Percentiles rank a stretch among this genome's conserved stretches.
phyloP scores from a whole-genome alignment of 2,113 vertebrate species.

The Ia io region DNA sequence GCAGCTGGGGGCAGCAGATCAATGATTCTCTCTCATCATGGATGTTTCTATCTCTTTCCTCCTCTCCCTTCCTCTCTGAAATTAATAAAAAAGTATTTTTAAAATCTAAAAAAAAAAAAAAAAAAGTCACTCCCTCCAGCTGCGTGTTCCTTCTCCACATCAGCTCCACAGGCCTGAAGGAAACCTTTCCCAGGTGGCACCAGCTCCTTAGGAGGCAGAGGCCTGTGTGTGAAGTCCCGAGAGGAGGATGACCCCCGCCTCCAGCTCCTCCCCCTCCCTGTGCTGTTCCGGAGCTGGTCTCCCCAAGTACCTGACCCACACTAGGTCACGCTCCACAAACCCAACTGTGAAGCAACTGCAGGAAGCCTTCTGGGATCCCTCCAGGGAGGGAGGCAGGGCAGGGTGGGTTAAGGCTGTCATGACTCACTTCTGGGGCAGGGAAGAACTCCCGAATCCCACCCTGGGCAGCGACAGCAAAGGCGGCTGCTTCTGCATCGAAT shows the following conservation, averaged over 20 bases:
- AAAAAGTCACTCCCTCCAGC: neutral
- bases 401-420: neutral
- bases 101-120: too few relatives aligned
- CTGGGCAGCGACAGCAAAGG: neutral
- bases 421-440: slow-evolving; percentile 21
- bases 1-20: too few relatives aligned
- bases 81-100: too few relatives aligned
- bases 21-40: too few relatives aligned
- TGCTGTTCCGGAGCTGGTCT: neutral
- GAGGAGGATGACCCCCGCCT: neutral
- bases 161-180: neutral
- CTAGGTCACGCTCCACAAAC: neutral
- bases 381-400: rapidly evolving
- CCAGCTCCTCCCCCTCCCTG: neutral
- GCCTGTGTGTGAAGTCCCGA: neutral
- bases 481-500: neutral
- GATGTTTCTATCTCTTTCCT: too few relatives aligned
- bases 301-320: neutral
- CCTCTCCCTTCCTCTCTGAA: too few relatives aligned
- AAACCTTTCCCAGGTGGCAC: neutral
- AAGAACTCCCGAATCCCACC: neutral
- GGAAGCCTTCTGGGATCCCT: neutral
- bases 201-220: neutral
- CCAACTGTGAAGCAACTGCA: neutral
- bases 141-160: neutral